Conservation (phyloP, 2,113 vertebrate species). For the Diadophis punctatus region DNA sequence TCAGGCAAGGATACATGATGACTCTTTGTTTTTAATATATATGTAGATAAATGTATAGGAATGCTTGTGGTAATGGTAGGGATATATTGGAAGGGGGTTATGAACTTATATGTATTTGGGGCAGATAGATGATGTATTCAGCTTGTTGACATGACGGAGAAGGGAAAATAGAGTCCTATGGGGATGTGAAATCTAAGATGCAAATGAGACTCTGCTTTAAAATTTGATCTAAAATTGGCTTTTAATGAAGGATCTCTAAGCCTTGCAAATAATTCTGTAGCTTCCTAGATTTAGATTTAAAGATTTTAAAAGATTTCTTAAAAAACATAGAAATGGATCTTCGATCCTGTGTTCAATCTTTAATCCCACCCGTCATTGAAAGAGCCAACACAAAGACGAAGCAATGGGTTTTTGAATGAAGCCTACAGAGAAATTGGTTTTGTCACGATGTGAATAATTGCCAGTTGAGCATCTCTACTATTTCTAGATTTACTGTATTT, state of each 20-base stretch:
- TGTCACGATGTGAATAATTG: no score
- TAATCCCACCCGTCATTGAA: neutral
- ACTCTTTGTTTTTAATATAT: neutral
- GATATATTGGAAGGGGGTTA: neutral
- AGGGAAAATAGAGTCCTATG: neutral
- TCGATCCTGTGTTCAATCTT: neutral
- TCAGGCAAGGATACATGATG: neutral
- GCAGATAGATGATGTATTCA: neutral
- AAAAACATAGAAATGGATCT: neutral
- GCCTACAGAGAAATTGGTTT: neutral
- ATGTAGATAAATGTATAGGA: neutral
- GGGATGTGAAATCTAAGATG: neutral
- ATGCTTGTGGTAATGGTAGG: neutral
- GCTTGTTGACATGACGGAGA: neutral
- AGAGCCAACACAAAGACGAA: neutral
- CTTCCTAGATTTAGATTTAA: neutral
- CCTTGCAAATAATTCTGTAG: neutral
- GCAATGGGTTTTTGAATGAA: neutral
- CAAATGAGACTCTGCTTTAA: neutral
- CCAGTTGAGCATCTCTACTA: no score
- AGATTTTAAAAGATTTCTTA: no score
- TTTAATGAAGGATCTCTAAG: neutral
- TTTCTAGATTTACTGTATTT: no score
- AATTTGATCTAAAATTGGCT: neutral
- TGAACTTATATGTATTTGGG: neutral